Evolutionary conservation across 2,888 invertebrate genomes (phyloP).

Genomic region (Agrotis clavis): DNA sequence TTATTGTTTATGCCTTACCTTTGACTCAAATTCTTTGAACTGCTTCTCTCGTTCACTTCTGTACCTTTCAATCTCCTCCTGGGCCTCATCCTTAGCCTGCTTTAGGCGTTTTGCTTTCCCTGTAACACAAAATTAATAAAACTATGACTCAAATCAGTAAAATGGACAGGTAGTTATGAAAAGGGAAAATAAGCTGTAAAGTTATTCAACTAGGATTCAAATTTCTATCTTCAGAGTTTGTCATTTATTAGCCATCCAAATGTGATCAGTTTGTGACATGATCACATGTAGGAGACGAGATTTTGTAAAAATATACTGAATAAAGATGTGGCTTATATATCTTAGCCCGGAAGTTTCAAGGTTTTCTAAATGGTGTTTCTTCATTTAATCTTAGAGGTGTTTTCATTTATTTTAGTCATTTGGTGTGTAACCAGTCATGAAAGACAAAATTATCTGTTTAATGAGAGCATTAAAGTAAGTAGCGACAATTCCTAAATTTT

Average conservation of each 20-base stretch:
- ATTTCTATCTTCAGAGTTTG: not conserved
- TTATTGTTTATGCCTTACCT: constrained; percentile 89
- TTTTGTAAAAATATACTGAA: not conserved
- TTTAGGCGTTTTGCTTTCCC: constrained; percentile 99
- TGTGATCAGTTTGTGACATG: not conserved
- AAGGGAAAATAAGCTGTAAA: not conserved
- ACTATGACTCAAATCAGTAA: not conserved
- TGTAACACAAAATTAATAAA: constrained; percentile 81
- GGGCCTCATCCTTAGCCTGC: constrained; percentile 99
- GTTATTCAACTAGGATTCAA: not conserved
- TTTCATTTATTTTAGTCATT: not conserved
- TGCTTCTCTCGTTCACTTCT: constrained; percentile 97
- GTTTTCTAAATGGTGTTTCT: not conserved
- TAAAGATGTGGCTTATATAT: not conserved
- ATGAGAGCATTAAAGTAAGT: not conserved
- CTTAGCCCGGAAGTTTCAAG: not conserved
- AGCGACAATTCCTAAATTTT: not conserved
- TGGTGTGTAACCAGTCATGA: not conserved
- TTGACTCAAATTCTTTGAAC: constrained; percentile 98
- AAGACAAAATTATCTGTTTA: not conserved
- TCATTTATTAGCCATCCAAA: not conserved
- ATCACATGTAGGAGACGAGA: not conserved
- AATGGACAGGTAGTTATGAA: not conserved
- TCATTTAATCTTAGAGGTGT: not conserved
- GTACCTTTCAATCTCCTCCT: constrained; percentile 99